Evolutionary conservation across 1,140 invertebrate genomes (phyloP).

Genomic region (Diorhabda carinulata): DNA sequence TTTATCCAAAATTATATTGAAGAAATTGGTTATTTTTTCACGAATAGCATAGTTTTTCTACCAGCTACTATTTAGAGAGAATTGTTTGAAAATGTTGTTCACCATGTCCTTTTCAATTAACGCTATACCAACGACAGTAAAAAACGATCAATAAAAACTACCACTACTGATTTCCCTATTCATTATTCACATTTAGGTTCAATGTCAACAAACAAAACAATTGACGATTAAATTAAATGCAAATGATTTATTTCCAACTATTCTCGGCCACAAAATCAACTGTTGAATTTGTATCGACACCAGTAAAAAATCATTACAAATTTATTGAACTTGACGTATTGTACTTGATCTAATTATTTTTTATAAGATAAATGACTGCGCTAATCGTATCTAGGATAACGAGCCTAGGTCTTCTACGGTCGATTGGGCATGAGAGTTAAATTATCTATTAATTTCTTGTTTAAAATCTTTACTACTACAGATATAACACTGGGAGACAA

Average conservation of each 20-base stretch:
- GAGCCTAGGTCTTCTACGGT: neutral
- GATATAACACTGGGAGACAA: no score
- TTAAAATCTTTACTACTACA: no score
- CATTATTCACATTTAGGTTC: neutral
- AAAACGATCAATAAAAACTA: neutral
- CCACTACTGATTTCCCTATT: neutral
- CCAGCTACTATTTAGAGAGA: no score
- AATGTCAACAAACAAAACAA: neutral
- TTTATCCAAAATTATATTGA: no score
- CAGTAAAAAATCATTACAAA: constrained; percentile 1
- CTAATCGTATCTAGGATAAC: neutral
- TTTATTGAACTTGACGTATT: neutral
- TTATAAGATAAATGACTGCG: neutral
- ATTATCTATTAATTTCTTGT: no score
- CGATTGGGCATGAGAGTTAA: neutral
- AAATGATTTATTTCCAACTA: neutral
- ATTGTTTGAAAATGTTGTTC: no score
- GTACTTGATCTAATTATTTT: constrained; percentile 1
- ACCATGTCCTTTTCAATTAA: no score
- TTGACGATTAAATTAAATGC: neutral
- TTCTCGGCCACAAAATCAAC: neutral
- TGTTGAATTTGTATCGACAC: neutral
- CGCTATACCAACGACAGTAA: neutral
- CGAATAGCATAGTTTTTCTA: no score
- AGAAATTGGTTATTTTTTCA: no score